Evolutionary conservation across 2,888 invertebrate species (phyloP).

Genomic region (Drosophila koepferae): DNA sequence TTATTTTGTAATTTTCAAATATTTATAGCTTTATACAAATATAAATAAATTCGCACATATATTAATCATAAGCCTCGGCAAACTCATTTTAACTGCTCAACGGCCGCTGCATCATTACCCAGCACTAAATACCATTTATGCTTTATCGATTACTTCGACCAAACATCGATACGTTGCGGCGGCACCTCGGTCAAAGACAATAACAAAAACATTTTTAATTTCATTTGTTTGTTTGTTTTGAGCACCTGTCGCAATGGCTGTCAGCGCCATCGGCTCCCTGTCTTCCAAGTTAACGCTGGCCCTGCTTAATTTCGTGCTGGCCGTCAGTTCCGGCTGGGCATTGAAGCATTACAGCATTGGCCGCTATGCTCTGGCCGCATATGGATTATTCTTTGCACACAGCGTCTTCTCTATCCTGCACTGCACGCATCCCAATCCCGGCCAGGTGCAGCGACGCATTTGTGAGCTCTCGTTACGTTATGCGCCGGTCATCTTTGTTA

Average conservation of each 20-base stretch:
- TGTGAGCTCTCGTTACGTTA: slow-evolving; percentile 65
- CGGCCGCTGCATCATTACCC: not conserved
- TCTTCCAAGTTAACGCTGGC: slow-evolving; percentile 66
- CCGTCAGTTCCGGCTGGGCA: slow-evolving; percentile 69
- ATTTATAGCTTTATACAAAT: not conserved
- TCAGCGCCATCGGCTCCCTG: slow-evolving; percentile 24
- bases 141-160: slow-evolving; percentile 5
- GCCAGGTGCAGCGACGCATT: slow-evolving; percentile 57
- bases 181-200: slow-evolving; percentile 12
- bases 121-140: slow-evolving; percentile 17
- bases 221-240: slow-evolving; percentile 34
- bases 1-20: not conserved
- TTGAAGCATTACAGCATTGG: slow-evolving; percentile 61
- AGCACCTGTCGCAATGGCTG: slow-evolving; percentile 38
- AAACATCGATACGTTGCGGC: slow-evolving; percentile 7
- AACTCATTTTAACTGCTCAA: not conserved
- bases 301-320: slow-evolving; percentile 64
- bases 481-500: slow-evolving; percentile 67
- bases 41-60: not conserved
- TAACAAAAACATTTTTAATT: slow-evolving; percentile 20
- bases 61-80: not conserved
- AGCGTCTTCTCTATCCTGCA: slow-evolving; percentile 67
- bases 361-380: slow-evolving; percentile 56
- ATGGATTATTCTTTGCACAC: slow-evolving; percentile 64
- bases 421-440: slow-evolving; percentile 74